Evolutionary conservation across 2,113 vertebrate species (phyloP), one percentile per base, ranked within the genome.

Genomic region (Cyprinodon tularosa): DNA sequence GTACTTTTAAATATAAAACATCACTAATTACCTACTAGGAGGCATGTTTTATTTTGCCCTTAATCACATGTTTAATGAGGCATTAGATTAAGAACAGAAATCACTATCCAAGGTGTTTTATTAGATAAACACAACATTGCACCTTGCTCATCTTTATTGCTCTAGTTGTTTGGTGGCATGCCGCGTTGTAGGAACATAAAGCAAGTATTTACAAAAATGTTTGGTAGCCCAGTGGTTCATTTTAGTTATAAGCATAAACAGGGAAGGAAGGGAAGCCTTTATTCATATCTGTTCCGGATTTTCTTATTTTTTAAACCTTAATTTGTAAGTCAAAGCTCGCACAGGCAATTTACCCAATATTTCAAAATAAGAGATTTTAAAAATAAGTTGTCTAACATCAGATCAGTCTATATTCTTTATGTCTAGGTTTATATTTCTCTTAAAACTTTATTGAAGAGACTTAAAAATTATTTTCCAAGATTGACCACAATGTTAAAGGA

Each of bases 241-340:
- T 78, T 78, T 20, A 75, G 50, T 22, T 2, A 1, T 68, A 59
- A 63, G 48, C 50, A 57, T 12, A 12, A 10, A 17, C 68, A 67
- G 48, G 15, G 80, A 74, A 68, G 71, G 76, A 44, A 50, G 17
- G 7, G 47, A 40, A 71, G 74, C 48, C 66, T 73, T 79, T 75
- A 67, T 74, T 9, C 29, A 68, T 38, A n/a, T 68, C 36, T 20
- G 62, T 67, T 89, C 64, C 65, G 61, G 80, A 71, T 38, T 3
- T 81, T 69, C 0, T 89, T 76, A 86, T 90, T 82, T 74, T 83
- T 86, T 62, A 85, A 74, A 71, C 60, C 74, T 82, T 82, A 63
- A 77, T 68, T 75, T 66, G 45, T 53, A 40, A 81, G 44, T 77
- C 64, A 82, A 13, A 78, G 29, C 72, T 42, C 61, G 20, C 71